These are phyloP conservation scores for Asbolus verrucosus DNA, from an alignment of 1,140 invertebrate species.

Conservation along the genomic window DNA sequence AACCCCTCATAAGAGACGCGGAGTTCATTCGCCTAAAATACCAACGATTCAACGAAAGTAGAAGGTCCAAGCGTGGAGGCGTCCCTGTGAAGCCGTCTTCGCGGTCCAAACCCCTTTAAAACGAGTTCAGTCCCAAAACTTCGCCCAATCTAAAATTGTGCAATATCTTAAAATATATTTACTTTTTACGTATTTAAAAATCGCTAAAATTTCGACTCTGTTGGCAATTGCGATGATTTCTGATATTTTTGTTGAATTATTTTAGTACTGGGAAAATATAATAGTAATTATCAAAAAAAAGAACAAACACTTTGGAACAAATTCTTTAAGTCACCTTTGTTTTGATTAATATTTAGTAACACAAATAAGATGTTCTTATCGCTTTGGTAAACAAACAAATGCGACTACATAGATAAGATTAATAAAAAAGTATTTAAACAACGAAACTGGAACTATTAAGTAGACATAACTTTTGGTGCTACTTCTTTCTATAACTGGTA, in stretches of 20 bases:
- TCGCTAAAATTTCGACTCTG: too few species aligned
- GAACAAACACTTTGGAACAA: too few species aligned
- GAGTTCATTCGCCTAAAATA: constrained; percentile 55
- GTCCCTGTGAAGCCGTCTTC: not conserved
- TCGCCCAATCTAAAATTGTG: too few species aligned
- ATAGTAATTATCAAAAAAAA: too few species aligned
- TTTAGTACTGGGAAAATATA: too few species aligned
- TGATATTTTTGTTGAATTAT: too few species aligned
- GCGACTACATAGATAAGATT: constrained; percentile 16
- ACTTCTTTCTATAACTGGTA: too few species aligned
- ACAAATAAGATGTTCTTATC: not conserved
- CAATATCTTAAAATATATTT: too few species aligned
- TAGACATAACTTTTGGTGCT: not conserved
- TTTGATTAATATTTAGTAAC: not conserved
- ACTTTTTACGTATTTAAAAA: too few species aligned
- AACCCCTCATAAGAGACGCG: constrained; percentile 43
- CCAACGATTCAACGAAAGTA: constrained; percentile 34
- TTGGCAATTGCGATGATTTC: too few species aligned
- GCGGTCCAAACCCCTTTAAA: not conserved
- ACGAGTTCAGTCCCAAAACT: not conserved
- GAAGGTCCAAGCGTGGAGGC: constrained; percentile 28
- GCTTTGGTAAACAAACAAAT: constrained; percentile 24
- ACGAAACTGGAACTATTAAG: not conserved
- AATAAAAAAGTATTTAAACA: constrained; percentile 14
- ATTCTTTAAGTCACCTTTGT: too few species aligned